Evolutionary conservation across 2,113 vertebrate genomes (phyloP).

Genomic region (Dissostichus mawsoni): DNA sequence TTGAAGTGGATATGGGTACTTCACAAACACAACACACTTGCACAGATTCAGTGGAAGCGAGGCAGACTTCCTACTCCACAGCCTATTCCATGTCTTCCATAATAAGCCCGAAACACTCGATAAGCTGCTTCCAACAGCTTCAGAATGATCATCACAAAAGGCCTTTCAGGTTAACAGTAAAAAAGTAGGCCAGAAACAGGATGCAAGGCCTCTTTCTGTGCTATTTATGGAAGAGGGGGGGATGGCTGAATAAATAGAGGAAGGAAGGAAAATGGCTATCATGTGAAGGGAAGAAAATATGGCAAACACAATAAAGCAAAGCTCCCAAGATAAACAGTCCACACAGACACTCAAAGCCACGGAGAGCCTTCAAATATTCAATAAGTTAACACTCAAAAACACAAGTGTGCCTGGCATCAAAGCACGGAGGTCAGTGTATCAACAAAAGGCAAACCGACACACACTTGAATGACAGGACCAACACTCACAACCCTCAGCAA

Average conservation of each 20-base stretch:
- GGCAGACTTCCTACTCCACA: constrained; percentile 16
- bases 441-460: constrained; percentile 69
- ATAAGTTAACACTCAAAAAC: constrained; percentile 83
- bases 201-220: constrained; percentile 56
- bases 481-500: constrained; percentile 41
- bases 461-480: constrained; percentile 45
- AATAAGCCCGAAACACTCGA: constrained; percentile 23
- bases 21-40: constrained; percentile 38
- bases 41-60: constrained; percentile 19
- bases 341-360: constrained; percentile 40
- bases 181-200: constrained; percentile 57
- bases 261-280: constrained; percentile 61
- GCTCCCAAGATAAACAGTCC: constrained; percentile 46
- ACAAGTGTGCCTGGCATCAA: constrained; percentile 72
- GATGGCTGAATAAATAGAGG: constrained; percentile 73
- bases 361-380: constrained; percentile 64
- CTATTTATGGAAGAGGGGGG: constrained; percentile 58
- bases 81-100: constrained; percentile 27
- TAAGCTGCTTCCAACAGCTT: constrained; percentile 33
- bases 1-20: constrained; percentile 27
- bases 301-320: constrained; percentile 66
- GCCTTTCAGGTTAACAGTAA: constrained; percentile 58
- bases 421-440: constrained; percentile 65
- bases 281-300: constrained; percentile 41
- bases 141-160: constrained; percentile 55